Evolutionary conservation across 1,140 invertebrate species (phyloP).

Genomic region (Spodoptera litura): DNA sequence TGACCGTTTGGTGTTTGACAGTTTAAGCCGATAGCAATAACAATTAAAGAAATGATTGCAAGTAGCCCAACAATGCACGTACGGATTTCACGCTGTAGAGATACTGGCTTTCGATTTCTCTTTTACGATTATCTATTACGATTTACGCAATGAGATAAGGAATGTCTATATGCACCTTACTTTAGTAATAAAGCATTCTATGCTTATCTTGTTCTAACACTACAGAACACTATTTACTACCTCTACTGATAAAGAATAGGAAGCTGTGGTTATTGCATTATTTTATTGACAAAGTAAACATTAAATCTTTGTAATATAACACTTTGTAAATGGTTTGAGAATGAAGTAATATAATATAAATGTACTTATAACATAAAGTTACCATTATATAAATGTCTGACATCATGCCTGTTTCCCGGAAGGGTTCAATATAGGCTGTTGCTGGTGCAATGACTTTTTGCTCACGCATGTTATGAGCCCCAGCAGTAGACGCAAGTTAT

Average conservation of each 20-base stretch:
- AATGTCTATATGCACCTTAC: background rate
- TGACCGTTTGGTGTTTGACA: no score
- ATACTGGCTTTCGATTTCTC: conserved; percentile 20
- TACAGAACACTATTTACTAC: no score
- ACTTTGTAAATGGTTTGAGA: no score
- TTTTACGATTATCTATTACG: background rate
- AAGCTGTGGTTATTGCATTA: background rate
- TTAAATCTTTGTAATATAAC: no score
- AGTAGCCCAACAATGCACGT: background rate
- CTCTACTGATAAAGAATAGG: conserved; percentile 6
- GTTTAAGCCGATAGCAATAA: background rate
- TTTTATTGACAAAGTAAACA: background rate
- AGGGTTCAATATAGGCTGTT: no score
- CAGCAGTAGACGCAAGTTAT: no score
- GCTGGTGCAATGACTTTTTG: no score
- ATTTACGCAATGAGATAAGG: conserved; percentile 12
- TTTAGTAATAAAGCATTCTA: background rate
- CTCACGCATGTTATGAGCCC: no score
- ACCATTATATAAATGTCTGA: no score
- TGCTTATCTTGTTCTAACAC: background rate
- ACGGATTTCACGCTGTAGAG: background rate
- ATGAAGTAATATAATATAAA: no score
- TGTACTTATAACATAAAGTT: no score
- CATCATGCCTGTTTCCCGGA: no score
- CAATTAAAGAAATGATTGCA: background rate